Percentiles rank a stretch among this genome's conserved stretches.
These are phyloP conservation scores for Zaprionus tsacasi DNA, from an alignment of 1,140 invertebrate genomes.

Conservation along the genomic window DNA sequence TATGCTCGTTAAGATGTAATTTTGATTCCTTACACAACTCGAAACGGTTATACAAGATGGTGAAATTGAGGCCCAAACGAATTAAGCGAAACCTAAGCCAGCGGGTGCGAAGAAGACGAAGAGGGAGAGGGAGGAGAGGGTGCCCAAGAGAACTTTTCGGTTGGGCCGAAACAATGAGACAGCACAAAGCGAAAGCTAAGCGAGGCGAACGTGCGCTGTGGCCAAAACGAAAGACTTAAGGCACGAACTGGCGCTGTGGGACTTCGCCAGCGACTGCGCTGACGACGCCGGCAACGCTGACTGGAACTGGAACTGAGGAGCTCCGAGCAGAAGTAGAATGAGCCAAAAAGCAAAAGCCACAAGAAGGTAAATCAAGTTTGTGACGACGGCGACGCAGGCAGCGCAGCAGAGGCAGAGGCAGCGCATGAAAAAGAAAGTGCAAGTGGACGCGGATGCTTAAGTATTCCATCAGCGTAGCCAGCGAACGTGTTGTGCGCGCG, in stretches of 20 bases:
- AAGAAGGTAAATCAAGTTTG: slow-evolving; percentile 53
- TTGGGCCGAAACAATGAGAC: slow-evolving; percentile 41
- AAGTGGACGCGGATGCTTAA: slow-evolving; percentile 84
- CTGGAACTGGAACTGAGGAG: slow-evolving; percentile 33
- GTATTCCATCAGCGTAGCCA: slow-evolving; percentile 71
- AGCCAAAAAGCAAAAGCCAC: slow-evolving; percentile 47
- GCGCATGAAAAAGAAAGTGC: slow-evolving; percentile 83
- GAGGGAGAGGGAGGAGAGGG: neutral
- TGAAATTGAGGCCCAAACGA: slow-evolving; percentile 44
- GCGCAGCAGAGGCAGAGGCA: slow-evolving; percentile 27
- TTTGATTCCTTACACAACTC: slow-evolving; percentile 47
- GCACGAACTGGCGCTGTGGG: slow-evolving; percentile 54
- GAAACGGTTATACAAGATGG: slow-evolving; percentile 44
- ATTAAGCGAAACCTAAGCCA: slow-evolving; percentile 15
- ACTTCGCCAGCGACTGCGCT: slow-evolving; percentile 45
- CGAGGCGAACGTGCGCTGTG: slow-evolving; percentile 62
- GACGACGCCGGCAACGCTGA: slow-evolving; percentile 23
- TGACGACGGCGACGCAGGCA: slow-evolving; percentile 29
- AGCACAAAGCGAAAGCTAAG: slow-evolving; percentile 68
- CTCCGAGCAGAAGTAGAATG: slow-evolving; percentile 65
- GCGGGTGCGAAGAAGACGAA: slow-evolving; percentile 13
- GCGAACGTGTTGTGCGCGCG: slow-evolving; percentile 3
- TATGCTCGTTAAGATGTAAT: neutral
- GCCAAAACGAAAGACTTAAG: slow-evolving; percentile 79
- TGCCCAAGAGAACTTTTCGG: slow-evolving; percentile 1